Evolutionary conservation across 2,797 vertebrate species (phyloP), one percentile per base, ranked within the genome.

Genomic region (Characodon lateralis): DNA sequence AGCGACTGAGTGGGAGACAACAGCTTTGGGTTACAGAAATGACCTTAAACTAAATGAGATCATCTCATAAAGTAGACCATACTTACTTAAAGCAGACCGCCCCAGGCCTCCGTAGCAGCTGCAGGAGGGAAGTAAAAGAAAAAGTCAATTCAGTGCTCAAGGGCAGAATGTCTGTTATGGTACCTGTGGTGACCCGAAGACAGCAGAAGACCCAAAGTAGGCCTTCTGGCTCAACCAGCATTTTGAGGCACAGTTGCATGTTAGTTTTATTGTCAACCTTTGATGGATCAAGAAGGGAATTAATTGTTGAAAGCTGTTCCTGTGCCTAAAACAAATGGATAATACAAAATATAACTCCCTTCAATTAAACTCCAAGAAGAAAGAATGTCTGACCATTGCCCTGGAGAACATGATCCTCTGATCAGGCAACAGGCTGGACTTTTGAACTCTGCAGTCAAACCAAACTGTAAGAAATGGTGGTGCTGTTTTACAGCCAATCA

Each of bases 41-140:
- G 3, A 22, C 1, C 12, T 1, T 2, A 53, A 70, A 71, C 6
- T 55, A 76, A 1, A 0, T 28, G 14, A 68, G 16, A 28, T 66
- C 6, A 3, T 12, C 31, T 13, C 4, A 13, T 50, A 70, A 73
- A 77, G 53, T 0, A 8, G 35, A 59, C 26, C 50, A 24, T 78
- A 80, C 96, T 95, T 95, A 97, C 97, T 93, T 39, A 98, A 91
- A 87, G 94, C 96, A 0, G 96, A 98, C 72, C 97, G 95, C 71
- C 97, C 97, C 0, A 98, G 92, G 83, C 97, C 97, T 87, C 97
- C 96, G 0, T 96, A 98, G 85, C 97, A 98, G 91, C 98, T 99
- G 95, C 87, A 89, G 85, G 13, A 24, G 51, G 69, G 65, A 12
- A 4, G 48, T 24, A 50, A 72, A 71, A 77, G 61, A 46, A 5